phyloP scores from a whole-genome alignment of 30 jellyfish, hydroid and myxozoan species.

The Hydractinia echinata region DNA sequence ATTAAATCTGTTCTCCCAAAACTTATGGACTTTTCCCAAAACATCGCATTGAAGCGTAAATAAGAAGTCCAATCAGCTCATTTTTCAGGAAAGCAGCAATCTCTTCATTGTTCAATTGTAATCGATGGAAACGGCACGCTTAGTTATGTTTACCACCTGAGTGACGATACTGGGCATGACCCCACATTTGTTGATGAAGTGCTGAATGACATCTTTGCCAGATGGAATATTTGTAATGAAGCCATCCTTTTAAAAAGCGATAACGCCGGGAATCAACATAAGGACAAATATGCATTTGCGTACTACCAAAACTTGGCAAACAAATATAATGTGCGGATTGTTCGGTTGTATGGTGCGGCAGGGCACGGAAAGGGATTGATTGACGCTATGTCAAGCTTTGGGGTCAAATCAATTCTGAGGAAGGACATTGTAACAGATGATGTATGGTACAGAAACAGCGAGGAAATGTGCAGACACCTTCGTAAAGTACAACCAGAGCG shows the following conservation, averaged over 20 bases:
- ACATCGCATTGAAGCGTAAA: neutral
- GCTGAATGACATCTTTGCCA: slow-evolving; percentile 7
- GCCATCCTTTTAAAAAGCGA: slow-evolving; percentile 4
- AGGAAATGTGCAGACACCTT: neutral
- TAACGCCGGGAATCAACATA: slow-evolving; percentile 14
- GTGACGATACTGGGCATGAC: slow-evolving; percentile 33
- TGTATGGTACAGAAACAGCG: slow-evolving; percentile 26
- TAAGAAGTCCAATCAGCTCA: neutral
- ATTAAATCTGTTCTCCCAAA: neutral
- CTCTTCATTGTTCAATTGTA: slow-evolving; percentile 12
- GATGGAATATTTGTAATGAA: slow-evolving; percentile 21
- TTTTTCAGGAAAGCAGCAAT: neutral
- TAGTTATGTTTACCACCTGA: slow-evolving; percentile 11
- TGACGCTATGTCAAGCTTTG: slow-evolving; percentile 16
- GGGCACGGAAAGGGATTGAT: neutral
- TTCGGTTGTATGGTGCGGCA: too few species aligned
- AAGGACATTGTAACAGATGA: neutral
- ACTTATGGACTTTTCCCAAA: slow-evolving; percentile 24
- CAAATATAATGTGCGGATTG: too few species aligned
- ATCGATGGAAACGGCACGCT: neutral
- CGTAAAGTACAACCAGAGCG: slow-evolving; percentile 27
- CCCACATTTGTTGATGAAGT: slow-evolving; percentile 33
- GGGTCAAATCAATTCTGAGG: neutral
- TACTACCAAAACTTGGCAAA: too few species aligned
- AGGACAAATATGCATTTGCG: too few species aligned